Base-by-base conservation (phyloP, 2,888 invertebrate genomes). In the Thereva nobilitata region DNA sequence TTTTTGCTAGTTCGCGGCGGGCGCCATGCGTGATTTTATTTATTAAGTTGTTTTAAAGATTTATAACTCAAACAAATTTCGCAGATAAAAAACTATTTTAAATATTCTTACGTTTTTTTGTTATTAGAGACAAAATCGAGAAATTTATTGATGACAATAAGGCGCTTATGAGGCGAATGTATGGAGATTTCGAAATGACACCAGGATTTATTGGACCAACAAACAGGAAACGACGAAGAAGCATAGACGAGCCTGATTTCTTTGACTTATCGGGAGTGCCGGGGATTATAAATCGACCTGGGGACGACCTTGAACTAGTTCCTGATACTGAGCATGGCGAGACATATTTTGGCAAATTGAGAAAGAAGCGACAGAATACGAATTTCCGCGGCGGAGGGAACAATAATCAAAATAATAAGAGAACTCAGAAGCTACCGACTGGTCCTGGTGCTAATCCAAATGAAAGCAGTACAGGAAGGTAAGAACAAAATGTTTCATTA, bases 91-190 rank as follows among this genome's bases (percentile, higher is more conserved):
- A 50, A 41, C 8, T 34, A 5, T 37, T 47, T 34, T 55, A 44
- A 52, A 38, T n/a, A 34, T 34, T 55, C 23, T 9, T 41, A 54
- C 37, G 7, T 38, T 38, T 38, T 3, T 38, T 71, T 67, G 52
- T 66, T 84, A 86, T 59, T 84, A 95, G 95, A 82, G 93, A 93
- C 72, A 88, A 90, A 78, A 95, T 95, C 80, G 94, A 95, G 79
- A 85, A 86, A 71, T 95, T 95, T 82, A 95, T 95, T 76, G 95
- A 95, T 76, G 94, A 95, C 79, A 95, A 95, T 80, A 95, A 95
- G 80, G 95, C 95, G 65, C 79, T 95, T 72, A 94, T 95, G 86
- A 90, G 92, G 77, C 85, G 95, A 68, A 95, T 95, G 95, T 95
- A 94, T 78, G 95, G 95, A 0, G 93, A 94, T 73, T 95, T 95